Percentiles rank a stretch among this genome's conserved stretches.
These are phyloP conservation scores for Halcyon leucocephala DNA, from an alignment of 2,797 vertebrate genomes.

Conservation along the genomic window DNA sequence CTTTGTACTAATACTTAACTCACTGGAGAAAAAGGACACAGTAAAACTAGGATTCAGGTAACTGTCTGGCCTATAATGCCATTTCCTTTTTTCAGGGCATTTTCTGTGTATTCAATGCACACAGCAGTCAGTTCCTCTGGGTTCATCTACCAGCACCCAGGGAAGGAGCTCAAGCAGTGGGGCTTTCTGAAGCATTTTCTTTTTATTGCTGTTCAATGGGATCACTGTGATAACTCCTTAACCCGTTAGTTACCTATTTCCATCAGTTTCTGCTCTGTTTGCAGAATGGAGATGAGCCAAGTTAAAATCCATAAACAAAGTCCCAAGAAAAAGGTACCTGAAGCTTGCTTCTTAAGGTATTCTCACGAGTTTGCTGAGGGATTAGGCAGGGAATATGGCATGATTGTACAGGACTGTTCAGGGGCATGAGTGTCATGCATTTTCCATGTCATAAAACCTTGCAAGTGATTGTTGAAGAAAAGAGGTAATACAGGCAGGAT, in stretches of 20 bases:
- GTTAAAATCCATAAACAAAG: neutral
- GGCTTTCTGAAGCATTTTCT: neutral
- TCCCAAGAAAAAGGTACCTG: neutral
- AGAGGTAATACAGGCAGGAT: neutral
- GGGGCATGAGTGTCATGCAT: neutral
- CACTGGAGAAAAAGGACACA: neutral
- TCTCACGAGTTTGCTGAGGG: neutral
- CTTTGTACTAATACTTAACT: neutral
- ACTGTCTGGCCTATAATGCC: neutral
- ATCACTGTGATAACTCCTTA: neutral
- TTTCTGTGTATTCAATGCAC: neutral
- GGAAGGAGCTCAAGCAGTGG: neutral
- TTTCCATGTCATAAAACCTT: neutral
- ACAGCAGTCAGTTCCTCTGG: neutral
- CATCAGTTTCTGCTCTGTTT: neutral
- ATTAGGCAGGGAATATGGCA: neutral
- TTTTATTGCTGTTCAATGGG: neutral
- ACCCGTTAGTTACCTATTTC: neutral
- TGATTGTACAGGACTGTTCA: neutral
- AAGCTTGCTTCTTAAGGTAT: neutral
- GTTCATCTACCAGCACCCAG: neutral
- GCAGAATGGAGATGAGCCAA: neutral
- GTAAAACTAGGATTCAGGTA: neutral
- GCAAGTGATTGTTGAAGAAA: fast-evolving
- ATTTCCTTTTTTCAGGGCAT: neutral